Conservation (phyloP, 2,113 vertebrate species). For the Gymnocephalus cernua region DNA sequence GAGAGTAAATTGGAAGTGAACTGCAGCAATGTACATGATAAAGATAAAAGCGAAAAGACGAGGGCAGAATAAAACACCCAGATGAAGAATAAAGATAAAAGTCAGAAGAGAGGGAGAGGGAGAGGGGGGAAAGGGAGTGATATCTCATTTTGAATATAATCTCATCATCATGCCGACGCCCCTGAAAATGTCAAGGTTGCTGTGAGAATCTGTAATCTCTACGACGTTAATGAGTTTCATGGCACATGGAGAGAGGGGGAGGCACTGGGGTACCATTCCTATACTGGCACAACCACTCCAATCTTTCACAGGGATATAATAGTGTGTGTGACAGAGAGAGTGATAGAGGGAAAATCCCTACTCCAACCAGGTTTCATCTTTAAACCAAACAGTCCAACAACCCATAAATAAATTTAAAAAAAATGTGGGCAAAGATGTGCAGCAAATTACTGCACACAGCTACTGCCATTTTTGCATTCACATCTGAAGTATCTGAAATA, state of each 20-base stretch:
- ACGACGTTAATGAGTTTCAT: constrained; percentile 61
- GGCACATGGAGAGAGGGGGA: constrained; percentile 33
- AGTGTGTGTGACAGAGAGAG: background rate
- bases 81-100: constrained; percentile 45
- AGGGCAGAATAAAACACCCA: constrained; percentile 32
- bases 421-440: background rate
- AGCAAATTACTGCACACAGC: background rate
- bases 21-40: constrained; percentile 6
- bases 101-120: background rate
- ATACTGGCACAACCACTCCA: constrained; percentile 23
- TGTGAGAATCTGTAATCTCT: constrained; percentile 60
- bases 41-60: constrained; percentile 41
- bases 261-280: constrained; percentile 11
- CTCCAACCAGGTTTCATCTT: constrained; percentile 5
- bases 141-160: constrained; percentile 52
- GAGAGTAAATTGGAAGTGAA: constrained; percentile 43
- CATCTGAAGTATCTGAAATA: background rate
- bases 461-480: background rate
- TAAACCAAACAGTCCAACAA: background rate
- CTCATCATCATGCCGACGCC: constrained; percentile 47
- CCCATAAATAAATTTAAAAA: background rate
- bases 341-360: background rate
- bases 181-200: constrained; percentile 74
- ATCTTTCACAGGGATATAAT: background rate
- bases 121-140: background rate